Base-by-base conservation (phyloP, 1,140 invertebrate genomes). In the Mylabris phalerata region DNA sequence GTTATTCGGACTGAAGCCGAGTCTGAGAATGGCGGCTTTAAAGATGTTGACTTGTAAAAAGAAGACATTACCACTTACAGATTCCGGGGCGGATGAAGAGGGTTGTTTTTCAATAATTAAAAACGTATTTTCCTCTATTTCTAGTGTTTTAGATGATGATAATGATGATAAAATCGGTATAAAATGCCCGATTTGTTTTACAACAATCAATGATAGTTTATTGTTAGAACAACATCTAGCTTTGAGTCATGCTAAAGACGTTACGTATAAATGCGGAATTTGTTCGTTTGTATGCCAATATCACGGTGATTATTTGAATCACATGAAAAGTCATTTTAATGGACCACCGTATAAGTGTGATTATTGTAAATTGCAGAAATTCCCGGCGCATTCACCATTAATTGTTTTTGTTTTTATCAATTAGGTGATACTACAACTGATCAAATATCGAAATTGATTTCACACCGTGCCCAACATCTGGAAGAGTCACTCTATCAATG, bases 301-400 rank as follows among this genome's bases (percentile, higher is more conserved):
- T 76, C 84, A 83, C 65, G 75, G 80, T 27, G 77, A 80, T 58
- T 87, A 84, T 70, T 82, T 82, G 64, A 72, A 75, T 41, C 85
- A 88, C 67, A 82, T 86, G 79, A 83, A 80, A 65, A 73, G 67
- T 19, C 82, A 86, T 71, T 85, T 83, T 70, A 67, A 74, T 13
- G 84, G 84, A 9, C 84, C 84, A 24, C 83, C 83, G 26, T 85
- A 78, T 67, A 75, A 75, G 50, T 87, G 85, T 74, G 82, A 84
- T 62, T 74, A 72, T 50, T 87, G 85, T 79, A 71, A 79, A 62
- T 66, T 38, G 47, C 19, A 47, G n/a, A 4, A 9, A 49, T 27
- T 48, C 25, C 38, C 26, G 48, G 9, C 38, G 25, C 27, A 13
- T 49, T 4, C 9, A 42, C 41, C 41, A 42, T 42, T 52, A 24